Percentiles rank a stretch among this genome's conserved stretches.
These are phyloP conservation scores for Anas platyrhynchos DNA, from an alignment of 2,113 vertebrate species.

Conservation along the genomic window DNA sequence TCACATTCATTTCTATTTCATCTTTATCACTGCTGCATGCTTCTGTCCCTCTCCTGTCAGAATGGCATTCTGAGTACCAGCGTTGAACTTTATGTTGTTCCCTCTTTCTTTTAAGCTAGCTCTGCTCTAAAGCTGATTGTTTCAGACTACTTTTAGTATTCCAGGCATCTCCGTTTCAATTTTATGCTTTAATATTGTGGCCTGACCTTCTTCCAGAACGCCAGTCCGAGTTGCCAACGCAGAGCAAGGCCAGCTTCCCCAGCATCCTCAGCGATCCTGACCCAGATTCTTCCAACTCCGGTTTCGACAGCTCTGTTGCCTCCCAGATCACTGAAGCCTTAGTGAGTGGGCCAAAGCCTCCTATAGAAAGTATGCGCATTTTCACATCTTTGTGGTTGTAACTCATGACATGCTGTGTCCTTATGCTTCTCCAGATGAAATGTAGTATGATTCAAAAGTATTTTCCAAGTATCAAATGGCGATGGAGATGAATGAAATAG, in stretches of 20 bases:
- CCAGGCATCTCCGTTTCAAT: constrained; percentile 11
- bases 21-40: background rate
- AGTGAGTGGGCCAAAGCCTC: constrained; percentile 94
- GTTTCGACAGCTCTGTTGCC: constrained; percentile 96
- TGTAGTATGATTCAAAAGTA: background rate
- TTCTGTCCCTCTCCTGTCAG: background rate
- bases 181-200: constrained; percentile 37
- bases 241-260: constrained; percentile 97
- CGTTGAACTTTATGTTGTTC: background rate
- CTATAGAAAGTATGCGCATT: constrained; percentile 91
- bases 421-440: background rate
- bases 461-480: background rate
- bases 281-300: constrained; percentile 96
- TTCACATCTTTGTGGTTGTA: background rate
- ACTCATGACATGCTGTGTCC: background rate
- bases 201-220: constrained; percentile 83
- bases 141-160: constrained; percentile 6
- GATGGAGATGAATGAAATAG: background rate
- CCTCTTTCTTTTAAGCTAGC: background rate
- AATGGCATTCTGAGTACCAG: background rate
- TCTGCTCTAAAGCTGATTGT: constrained; percentile 11
- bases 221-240: constrained; percentile 95
- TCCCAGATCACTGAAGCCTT: constrained; percentile 97
- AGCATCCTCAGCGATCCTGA: constrained; percentile 97
- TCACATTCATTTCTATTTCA: background rate